Evolutionary conservation across 2,888 invertebrate species (phyloP).

Genomic region (Beris chalybata): DNA sequence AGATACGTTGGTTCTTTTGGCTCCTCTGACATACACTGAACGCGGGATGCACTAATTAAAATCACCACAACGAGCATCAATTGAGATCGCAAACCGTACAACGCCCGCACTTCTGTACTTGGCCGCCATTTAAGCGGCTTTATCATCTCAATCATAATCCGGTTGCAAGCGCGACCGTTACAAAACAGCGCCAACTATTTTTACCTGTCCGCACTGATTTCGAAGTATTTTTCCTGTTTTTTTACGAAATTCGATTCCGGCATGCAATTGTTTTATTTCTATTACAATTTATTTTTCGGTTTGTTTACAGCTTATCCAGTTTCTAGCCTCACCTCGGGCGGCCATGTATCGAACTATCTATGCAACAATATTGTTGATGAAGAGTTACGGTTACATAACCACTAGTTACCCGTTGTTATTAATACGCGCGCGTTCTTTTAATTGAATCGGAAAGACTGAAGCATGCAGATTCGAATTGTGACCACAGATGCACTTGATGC

Average conservation of each 20-base stretch:
- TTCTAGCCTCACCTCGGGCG: background rate
- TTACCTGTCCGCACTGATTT: background rate
- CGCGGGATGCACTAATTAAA: conserved; percentile 53
- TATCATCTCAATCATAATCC: conserved; percentile 18
- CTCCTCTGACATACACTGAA: conserved; percentile 48
- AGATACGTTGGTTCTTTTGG: conserved; percentile 47
- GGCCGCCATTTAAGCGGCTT: conserved; percentile 22
- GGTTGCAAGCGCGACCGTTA: conserved; percentile 14
- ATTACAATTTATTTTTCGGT: too few species aligned
- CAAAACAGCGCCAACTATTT: background rate
- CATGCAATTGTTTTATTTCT: too few species aligned
- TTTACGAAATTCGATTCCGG: too few species aligned
- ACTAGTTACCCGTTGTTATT: conserved; percentile 8
- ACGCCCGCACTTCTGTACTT: conserved; percentile 9
- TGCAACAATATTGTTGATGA: background rate
- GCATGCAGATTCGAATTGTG: conserved; percentile 18
- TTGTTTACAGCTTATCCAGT: background rate
- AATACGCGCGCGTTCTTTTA: conserved; percentile 22
- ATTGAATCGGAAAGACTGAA: conserved; percentile 28
- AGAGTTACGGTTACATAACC: conserved; percentile 2
- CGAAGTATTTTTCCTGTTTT: too few species aligned
- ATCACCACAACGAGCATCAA: conserved; percentile 28
- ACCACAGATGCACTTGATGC: conserved; percentile 23
- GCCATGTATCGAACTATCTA: background rate
- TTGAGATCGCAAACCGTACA: conserved; percentile 16